These are phyloP conservation scores for Propithecus coquereli DNA, from an alignment of 2,113 vertebrate species.

Conservation along the genomic window DNA sequence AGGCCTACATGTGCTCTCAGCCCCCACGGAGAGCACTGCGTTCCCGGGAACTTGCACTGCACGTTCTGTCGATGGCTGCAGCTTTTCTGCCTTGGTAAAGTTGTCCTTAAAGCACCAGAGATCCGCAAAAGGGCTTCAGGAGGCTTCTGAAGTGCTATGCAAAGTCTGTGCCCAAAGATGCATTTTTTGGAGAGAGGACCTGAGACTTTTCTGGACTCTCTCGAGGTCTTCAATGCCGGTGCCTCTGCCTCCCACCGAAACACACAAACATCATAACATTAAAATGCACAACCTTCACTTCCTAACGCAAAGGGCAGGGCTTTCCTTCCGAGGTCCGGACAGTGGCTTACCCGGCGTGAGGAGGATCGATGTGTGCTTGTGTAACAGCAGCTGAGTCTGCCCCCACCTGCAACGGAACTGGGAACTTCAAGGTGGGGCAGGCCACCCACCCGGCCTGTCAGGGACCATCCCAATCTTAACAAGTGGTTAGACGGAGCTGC, in stretches of 20 bases:
- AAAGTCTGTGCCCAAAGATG: too few species aligned
- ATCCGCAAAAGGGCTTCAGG: neutral
- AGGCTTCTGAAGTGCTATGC: neutral
- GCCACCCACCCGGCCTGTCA: accelerated
- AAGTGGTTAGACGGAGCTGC: accelerated
- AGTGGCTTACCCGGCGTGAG: accelerated
- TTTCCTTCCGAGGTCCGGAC: accelerated
- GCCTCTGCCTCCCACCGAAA: neutral
- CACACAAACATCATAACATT: accelerated
- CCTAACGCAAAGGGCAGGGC: accelerated
- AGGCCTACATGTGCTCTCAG: accelerated
- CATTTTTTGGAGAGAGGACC: neutral
- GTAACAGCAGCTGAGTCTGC: accelerated
- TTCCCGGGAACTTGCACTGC: accelerated
- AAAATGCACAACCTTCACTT: accelerated
- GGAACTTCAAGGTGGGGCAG: neutral
- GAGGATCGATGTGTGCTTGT: accelerated
- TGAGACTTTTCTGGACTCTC: neutral
- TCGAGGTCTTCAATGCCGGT: neutral
- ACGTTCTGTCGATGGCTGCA: neutral
- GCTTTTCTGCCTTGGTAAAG: neutral
- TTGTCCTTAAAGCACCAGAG: neutral
- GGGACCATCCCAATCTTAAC: neutral
- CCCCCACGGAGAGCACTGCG: accelerated
- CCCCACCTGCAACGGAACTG: accelerated